A percentile compares a stretch with the other conserved stretches of the same genome.
These are phyloP conservation scores for Oligia strigilis DNA, from an alignment of 2,888 invertebrate species.

Conservation along the genomic window DNA sequence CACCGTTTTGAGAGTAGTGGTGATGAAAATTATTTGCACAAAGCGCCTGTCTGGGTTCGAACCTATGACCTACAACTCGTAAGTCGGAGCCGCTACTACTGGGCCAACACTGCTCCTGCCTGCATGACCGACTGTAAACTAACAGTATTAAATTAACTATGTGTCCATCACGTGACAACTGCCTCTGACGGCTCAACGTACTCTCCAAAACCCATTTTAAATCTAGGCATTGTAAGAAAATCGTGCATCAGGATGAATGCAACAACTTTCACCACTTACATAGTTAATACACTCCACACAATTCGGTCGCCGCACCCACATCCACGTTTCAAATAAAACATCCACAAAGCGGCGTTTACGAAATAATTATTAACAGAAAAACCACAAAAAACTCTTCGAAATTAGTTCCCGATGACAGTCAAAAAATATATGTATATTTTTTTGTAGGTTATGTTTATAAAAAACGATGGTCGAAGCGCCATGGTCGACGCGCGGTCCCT, in stretches of 20 bases:
- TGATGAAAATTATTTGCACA: background rate
- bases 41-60: no score
- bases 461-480: constrained; percentile 83
- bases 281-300: constrained; percentile 33
- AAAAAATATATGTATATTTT: constrained; percentile 88
- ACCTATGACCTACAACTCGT: no score
- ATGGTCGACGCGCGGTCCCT: constrained; percentile 83
- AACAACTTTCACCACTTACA: constrained; percentile 36
- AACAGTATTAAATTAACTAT: background rate
- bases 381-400: constrained; percentile 87
- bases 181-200: background rate
- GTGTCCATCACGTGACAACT: constrained; percentile 22
- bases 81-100: background rate
- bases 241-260: constrained; percentile 41
- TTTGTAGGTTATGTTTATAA: constrained; percentile 76
- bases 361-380: constrained; percentile 87
- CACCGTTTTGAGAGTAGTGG: background rate
- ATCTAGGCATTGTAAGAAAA: constrained; percentile 43
- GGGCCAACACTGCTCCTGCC: background rate
- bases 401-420: constrained; percentile 91
- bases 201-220: constrained; percentile 30
- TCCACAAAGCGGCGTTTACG: constrained; percentile 79
- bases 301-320: constrained; percentile 32
- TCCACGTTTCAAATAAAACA: constrained; percentile 41
- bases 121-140: background rate